These are phyloP conservation scores for Spinus olivaceus DNA, from an alignment of 2,797 vertebrate species.

Conservation along the genomic window DNA sequence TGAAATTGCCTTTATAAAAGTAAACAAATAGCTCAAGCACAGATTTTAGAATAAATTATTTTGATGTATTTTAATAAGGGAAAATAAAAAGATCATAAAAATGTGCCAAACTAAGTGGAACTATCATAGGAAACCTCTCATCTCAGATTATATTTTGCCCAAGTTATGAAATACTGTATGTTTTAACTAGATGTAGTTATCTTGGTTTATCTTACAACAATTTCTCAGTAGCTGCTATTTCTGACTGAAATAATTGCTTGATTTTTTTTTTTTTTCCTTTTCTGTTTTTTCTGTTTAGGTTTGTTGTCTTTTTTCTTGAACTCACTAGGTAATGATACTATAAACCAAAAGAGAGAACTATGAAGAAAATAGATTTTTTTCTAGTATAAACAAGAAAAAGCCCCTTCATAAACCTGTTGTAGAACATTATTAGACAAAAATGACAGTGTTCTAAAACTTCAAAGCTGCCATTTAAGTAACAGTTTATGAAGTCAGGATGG, in stretches of 20 bases:
- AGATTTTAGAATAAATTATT: neutral
- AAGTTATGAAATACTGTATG: neutral
- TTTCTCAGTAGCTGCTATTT: neutral
- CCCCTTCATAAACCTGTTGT: neutral
- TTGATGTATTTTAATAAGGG: neutral
- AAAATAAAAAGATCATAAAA: neutral
- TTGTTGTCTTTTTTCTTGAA: neutral
- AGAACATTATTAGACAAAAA: neutral
- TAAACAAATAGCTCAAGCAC: neutral
- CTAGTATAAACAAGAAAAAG: neutral
- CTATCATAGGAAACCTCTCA: neutral
- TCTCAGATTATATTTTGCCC: neutral
- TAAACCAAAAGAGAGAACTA: neutral
- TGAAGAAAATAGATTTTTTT: neutral
- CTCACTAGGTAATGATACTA: neutral
- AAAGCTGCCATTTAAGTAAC: constrained; percentile 22
- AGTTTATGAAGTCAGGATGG: constrained; percentile 28
- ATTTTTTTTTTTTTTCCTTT: neutral
- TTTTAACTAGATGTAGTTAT: neutral
- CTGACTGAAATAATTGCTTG: neutral
- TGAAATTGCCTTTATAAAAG: neutral
- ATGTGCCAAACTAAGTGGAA: neutral
- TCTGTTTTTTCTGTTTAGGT: neutral
- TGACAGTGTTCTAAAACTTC: neutral
- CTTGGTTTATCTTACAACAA: neutral